Conservation (phyloP, 1,140 invertebrate species). For the Zaprionus davidi region DNA sequence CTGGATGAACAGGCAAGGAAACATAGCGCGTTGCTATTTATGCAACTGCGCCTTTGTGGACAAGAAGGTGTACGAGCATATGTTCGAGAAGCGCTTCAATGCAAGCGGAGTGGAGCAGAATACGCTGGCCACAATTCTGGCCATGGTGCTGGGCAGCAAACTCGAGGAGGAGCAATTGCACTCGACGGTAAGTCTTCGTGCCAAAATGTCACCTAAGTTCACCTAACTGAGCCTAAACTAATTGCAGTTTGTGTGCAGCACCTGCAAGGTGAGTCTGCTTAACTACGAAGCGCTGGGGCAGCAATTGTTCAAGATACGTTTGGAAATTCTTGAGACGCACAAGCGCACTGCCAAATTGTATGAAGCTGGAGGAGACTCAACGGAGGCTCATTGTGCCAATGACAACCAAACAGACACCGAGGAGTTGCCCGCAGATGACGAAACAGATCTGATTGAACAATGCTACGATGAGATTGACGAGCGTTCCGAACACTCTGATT, state of each 20-base stretch:
- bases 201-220: not conserved
- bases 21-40: constrained; percentile 21
- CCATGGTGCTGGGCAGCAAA: constrained; percentile 3
- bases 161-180: constrained; percentile 22
- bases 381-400: not conserved
- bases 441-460: not conserved
- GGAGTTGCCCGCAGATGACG: not conserved
- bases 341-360: not conserved
- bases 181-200: constrained; percentile 17
- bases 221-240: not conserved
- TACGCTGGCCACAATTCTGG: constrained; percentile 22
- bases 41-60: constrained; percentile 30
- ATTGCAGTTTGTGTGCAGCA: constrained; percentile 37
- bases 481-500: not conserved
- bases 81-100: constrained; percentile 35
- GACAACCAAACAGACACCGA: not conserved
- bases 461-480: not conserved
- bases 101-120: constrained; percentile 11
- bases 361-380: not conserved
- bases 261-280: constrained; percentile 38
- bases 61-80: constrained; percentile 30
- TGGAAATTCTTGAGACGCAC: constrained; percentile 17
- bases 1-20: not conserved
- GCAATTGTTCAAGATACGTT: constrained; percentile 6
- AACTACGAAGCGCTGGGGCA: constrained; percentile 22